Percentiles rank a stretch among this genome's conserved stretches.
These are phyloP conservation scores for Xerus rutilus DNA, from an alignment of 2,797 vertebrate genomes.

Conservation along the genomic window DNA sequence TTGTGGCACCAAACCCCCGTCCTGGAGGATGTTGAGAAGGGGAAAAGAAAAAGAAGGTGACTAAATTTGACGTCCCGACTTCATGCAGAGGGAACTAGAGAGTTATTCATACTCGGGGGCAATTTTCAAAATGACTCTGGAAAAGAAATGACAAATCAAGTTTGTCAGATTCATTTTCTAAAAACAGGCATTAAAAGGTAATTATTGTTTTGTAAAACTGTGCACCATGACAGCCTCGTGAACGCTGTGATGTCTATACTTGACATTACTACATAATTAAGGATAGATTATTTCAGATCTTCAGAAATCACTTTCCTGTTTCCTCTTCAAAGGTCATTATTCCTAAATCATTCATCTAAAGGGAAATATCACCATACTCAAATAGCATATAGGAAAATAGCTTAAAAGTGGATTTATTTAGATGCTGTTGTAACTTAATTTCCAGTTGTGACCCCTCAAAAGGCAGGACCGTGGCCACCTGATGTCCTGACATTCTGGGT, in stretches of 20 bases:
- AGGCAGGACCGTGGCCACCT: background rate
- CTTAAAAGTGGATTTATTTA: background rate
- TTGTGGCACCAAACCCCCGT: background rate
- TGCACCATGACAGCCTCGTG: background rate
- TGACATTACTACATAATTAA: constrained; percentile 58
- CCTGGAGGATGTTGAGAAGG: background rate
- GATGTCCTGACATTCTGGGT: background rate
- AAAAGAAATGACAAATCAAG: constrained; percentile 14
- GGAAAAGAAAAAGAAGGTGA: background rate
- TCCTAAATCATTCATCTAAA: constrained; percentile 52
- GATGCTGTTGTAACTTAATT: background rate
- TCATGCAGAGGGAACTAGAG: background rate
- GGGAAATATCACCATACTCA: background rate
- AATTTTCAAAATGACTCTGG: background rate
- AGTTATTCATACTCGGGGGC: background rate
- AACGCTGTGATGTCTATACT: background rate
- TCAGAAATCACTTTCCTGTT: constrained; percentile 24
- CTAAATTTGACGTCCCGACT: background rate
- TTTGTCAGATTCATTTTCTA: constrained; percentile 49
- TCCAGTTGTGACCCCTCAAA: background rate
- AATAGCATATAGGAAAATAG: background rate
- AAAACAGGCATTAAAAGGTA: constrained; percentile 37
- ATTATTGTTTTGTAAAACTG: constrained; percentile 56
- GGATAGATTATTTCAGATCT: constrained; percentile 43
- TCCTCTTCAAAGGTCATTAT: constrained; percentile 63